Evolutionary conservation across 2,113 vertebrate species (phyloP).

Genomic region (Chlamydotis undulata): DNA sequence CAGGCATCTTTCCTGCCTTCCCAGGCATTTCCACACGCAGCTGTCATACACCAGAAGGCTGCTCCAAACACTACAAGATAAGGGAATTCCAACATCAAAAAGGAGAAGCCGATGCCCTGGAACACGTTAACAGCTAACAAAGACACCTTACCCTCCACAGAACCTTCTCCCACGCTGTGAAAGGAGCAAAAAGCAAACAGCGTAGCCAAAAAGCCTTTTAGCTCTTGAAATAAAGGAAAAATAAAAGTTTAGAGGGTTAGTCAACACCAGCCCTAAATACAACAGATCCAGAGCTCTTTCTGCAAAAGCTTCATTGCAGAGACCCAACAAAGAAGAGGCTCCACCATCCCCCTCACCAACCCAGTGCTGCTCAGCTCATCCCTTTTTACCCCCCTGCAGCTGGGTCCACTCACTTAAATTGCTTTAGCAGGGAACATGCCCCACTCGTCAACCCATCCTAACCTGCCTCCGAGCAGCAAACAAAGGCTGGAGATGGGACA

Average conservation of each 20-base stretch:
- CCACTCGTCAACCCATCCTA: neutral
- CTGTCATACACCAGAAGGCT: neutral
- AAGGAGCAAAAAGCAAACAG: neutral
- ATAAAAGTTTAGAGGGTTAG: accelerated
- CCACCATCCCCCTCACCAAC: accelerated
- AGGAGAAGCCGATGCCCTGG: neutral
- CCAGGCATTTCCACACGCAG: neutral
- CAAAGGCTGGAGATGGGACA: neutral
- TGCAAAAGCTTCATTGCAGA: neutral
- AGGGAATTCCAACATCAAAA: neutral
- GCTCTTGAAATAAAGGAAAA: neutral
- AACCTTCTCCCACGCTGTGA: neutral
- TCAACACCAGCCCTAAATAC: neutral
- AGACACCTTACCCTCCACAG: neutral
- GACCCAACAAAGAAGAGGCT: accelerated
- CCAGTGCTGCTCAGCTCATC: neutral
- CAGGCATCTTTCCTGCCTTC: neutral
- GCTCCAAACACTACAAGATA: neutral
- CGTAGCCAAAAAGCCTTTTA: neutral
- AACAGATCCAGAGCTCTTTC: neutral
- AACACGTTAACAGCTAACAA: neutral
- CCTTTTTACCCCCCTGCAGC: neutral
- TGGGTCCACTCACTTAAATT: neutral
- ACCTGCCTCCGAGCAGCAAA: neutral
- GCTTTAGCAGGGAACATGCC: neutral